Evolutionary conservation across 2,888 invertebrate genomes (phyloP).

Genomic region (Parthenolecanium corni): DNA sequence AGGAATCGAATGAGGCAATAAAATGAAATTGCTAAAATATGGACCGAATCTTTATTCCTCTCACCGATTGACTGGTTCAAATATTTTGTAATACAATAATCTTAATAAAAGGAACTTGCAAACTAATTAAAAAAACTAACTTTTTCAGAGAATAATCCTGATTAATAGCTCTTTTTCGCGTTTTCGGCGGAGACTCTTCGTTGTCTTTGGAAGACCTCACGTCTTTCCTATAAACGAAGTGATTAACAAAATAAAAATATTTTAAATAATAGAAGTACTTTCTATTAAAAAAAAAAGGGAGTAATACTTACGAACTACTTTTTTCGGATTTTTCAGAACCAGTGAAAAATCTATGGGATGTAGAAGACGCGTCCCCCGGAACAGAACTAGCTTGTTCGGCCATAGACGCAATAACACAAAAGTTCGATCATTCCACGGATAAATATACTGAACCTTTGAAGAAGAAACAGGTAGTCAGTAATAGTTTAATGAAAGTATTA

Average conservation of each 20-base stretch:
- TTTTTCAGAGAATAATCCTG: slow-evolving; percentile 8
- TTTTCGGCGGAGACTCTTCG: slow-evolving; percentile 13
- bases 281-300: too few relatives aligned
- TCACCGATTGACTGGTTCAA: too few relatives aligned
- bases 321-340: slow-evolving; percentile 9
- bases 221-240: slow-evolving; percentile 7
- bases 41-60: too few relatives aligned
- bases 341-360: slow-evolving; percentile 18
- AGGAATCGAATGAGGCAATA: too few relatives aligned
- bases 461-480: not conserved
- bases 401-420: slow-evolving; percentile 74
- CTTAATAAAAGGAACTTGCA: too few relatives aligned
- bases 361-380: slow-evolving; percentile 46
- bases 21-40: too few relatives aligned
- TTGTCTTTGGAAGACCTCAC: slow-evolving; percentile 11
- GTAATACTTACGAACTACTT: slow-evolving; percentile 14
- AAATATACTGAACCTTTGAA: slow-evolving; percentile 21
- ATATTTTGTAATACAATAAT: too few relatives aligned
- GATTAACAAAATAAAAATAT: not conserved
- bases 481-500: not conserved
- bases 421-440: slow-evolving; percentile 49
- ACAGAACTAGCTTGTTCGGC: slow-evolving; percentile 75
- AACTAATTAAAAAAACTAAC: slow-evolving; percentile 3
- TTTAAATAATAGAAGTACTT: too few relatives aligned
- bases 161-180: slow-evolving; percentile 8